A percentile compares a stretch with the other conserved stretches of the same genome.
These are phyloP conservation scores for Congeria kusceri DNA, from an alignment of 2,888 invertebrate genomes.

Conservation along the genomic window DNA sequence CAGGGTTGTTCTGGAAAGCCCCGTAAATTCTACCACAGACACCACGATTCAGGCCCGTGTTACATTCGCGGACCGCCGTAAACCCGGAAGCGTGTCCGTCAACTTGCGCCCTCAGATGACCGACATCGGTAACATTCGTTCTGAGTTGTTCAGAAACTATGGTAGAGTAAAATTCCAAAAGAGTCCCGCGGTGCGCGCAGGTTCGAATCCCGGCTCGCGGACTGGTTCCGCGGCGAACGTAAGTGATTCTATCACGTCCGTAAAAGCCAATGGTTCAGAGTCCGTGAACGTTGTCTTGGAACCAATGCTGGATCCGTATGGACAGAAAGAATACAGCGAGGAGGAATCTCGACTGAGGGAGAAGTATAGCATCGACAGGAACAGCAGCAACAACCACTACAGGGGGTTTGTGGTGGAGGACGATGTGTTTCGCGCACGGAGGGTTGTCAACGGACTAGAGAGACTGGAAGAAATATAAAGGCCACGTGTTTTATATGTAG, in stretches of 20 bases:
- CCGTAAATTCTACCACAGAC: constrained; percentile 48
- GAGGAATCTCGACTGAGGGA: not conserved
- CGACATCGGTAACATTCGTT: constrained; percentile 59
- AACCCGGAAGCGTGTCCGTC: constrained; percentile 35
- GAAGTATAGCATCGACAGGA: constrained; percentile 10
- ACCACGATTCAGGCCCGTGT: constrained; percentile 40
- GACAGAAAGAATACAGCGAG: constrained; percentile 12
- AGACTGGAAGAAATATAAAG: constrained; percentile 53
- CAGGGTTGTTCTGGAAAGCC: constrained; percentile 62
- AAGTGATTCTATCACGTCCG: constrained; percentile 48
- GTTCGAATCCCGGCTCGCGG: constrained; percentile 8
- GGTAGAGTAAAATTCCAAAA: constrained; percentile 40
- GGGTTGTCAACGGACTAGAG: constrained; percentile 41
- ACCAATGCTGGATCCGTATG: constrained; percentile 58
- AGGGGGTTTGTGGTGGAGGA: constrained; percentile 46
- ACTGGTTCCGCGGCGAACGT: constrained; percentile 24
- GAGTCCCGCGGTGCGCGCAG: constrained; percentile 29
- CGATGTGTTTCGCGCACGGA: constrained; percentile 23
- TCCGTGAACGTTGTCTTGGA: constrained; percentile 55
- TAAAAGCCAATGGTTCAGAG: constrained; percentile 47
- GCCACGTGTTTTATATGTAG: too few relatives aligned
- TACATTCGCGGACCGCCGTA: constrained; percentile 56
- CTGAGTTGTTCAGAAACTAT: constrained; percentile 36
- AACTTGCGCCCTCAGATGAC: constrained; percentile 63
- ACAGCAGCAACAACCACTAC: constrained; percentile 28